Conservation (phyloP, 2,888 invertebrate genomes). For the Drosophila peninsularis region DNA sequence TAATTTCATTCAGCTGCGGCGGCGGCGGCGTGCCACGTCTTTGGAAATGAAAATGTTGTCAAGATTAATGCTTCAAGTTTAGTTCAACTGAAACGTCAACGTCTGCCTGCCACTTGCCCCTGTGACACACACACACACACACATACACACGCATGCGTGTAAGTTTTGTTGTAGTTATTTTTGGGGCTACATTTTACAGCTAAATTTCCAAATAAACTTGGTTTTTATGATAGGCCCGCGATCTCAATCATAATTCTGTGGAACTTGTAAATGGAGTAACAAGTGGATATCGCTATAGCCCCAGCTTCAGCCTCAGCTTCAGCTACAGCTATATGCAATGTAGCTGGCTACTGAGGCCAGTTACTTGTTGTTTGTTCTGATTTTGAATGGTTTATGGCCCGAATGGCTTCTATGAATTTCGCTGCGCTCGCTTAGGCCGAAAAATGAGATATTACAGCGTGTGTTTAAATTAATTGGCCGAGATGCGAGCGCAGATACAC, state of each 20-base stretch:
- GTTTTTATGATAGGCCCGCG: conserved; percentile 69
- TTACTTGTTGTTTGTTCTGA: conserved; percentile 50
- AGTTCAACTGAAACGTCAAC: conserved; percentile 36
- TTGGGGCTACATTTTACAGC: conserved; percentile 62
- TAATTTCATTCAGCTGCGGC: conserved; percentile 51
- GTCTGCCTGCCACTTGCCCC: conserved; percentile 69
- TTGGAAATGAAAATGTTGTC: conserved; percentile 62
- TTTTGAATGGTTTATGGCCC: conserved; percentile 64
- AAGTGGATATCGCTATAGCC: conserved; percentile 62
- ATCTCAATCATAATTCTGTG: conserved; percentile 80
- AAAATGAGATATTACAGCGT: conserved; percentile 77
- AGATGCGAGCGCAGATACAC: conserved; percentile 66
- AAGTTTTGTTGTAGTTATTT: conserved; percentile 9
- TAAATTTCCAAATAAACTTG: conserved; percentile 70
- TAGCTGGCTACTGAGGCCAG: conserved; percentile 39
- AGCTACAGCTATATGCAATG: conserved; percentile 8
- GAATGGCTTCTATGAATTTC: conserved; percentile 69
- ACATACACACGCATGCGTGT: conserved; percentile 34
- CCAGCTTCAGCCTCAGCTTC: conserved; percentile 6
- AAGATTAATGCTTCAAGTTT: conserved; percentile 68
- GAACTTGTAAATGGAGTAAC: conserved; percentile 81
- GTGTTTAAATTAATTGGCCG: conserved; percentile 75
- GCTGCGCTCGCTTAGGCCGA: conserved; percentile 48
- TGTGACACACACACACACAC: conserved; percentile 39
- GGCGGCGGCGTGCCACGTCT: conserved; percentile 25